These are phyloP conservation scores for Blera fallax DNA, from an alignment of 2,888 invertebrate genomes.

Conservation along the genomic window DNA sequence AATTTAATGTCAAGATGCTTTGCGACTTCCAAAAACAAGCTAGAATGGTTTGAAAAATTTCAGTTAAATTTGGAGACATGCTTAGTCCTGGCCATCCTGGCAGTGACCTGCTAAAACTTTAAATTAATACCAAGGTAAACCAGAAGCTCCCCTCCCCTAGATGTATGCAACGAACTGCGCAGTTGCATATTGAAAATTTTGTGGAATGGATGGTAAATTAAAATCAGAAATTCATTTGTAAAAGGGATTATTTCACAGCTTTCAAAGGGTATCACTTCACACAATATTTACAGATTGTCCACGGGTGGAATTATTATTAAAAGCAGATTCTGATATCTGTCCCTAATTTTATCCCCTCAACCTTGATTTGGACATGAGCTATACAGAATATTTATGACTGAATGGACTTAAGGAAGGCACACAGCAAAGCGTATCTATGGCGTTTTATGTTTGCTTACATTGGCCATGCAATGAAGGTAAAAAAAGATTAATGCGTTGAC, in stretches of 20 bases:
- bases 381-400: not conserved
- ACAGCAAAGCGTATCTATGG: not conserved
- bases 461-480: conserved; percentile 16
- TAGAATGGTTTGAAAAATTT: conserved; percentile 1
- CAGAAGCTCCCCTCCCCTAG: no score
- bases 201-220: not conserved
- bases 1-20: no score
- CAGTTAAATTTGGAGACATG: conserved; percentile 9
- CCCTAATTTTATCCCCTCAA: conserved; percentile 16
- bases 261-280: not conserved
- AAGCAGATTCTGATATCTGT: not conserved
- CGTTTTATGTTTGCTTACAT: conserved; percentile 18
- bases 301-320: conserved; percentile 14
- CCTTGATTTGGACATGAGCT: conserved; percentile 31
- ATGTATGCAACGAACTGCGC: not conserved
- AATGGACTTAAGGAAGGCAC: not conserved
- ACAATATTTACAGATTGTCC: conserved; percentile 10
- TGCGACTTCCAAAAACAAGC: no score
- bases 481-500: conserved; percentile 19
- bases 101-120: no score
- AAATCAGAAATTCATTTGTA: not conserved
- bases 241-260: conserved; percentile 3
- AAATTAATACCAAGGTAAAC: no score
- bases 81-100: not conserved
- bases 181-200: not conserved